Percentiles rank a stretch among this genome's conserved stretches.
These are phyloP conservation scores for Cremastinae sp. DNA, from an alignment of 2,888 invertebrate genomes.

Conservation along the genomic window DNA sequence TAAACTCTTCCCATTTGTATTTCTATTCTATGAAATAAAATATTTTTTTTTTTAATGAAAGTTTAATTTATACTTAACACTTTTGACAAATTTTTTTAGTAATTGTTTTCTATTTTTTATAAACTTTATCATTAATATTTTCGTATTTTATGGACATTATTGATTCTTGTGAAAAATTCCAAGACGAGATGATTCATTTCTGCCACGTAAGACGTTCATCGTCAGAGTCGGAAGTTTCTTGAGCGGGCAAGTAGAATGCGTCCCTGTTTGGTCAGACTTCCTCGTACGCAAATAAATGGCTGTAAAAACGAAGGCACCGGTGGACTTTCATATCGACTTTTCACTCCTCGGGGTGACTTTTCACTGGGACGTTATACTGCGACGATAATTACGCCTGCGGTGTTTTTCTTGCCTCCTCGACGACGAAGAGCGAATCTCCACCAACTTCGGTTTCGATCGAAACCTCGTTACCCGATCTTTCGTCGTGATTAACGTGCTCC, in stretches of 20 bases:
- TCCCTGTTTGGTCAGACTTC: conserved; percentile 66
- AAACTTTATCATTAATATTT: too few relatives aligned
- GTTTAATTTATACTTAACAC: too few relatives aligned
- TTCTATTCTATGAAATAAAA: too few relatives aligned
- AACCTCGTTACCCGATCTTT: conserved; percentile 46
- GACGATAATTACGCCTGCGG: conserved; percentile 32
- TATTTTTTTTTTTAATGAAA: too few relatives aligned
- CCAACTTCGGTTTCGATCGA: conserved; percentile 36
- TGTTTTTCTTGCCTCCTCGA: background rate
- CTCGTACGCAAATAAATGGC: conserved; percentile 10
- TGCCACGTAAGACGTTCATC: background rate
- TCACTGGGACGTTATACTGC: conserved; percentile 22
- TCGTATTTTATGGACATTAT: too few relatives aligned
- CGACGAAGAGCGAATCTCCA: conserved; percentile 14
- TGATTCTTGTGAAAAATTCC: too few relatives aligned
- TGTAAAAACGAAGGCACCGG: conserved; percentile 40
- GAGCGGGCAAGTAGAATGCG: conserved; percentile 65
- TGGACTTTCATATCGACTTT: conserved; percentile 34
- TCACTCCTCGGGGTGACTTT: conserved; percentile 8
- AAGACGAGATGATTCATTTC: conserved; percentile 63
- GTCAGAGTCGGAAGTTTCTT: conserved; percentile 7
- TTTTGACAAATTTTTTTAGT: too few relatives aligned
- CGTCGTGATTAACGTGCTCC: conserved; percentile 44
- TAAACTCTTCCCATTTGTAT: too few relatives aligned
- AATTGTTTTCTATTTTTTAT: too few relatives aligned